Conservation (phyloP, 2,113 vertebrate genomes). For the Indri indri region DNA sequence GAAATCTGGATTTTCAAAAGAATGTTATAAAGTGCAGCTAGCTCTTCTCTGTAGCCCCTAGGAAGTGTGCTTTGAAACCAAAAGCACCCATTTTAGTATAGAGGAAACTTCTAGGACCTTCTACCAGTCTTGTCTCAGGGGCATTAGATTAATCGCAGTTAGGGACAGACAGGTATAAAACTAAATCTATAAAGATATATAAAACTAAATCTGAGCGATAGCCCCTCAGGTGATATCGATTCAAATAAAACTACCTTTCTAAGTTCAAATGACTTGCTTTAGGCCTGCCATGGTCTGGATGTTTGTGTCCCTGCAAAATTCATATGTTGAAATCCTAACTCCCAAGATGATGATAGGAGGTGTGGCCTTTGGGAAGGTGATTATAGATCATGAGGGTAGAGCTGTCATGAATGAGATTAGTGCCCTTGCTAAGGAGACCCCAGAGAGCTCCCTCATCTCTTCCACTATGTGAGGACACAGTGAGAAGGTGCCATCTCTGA, state of each 20-base stretch:
- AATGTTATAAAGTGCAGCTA: neutral
- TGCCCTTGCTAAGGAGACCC: neutral
- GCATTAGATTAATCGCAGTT: accelerated
- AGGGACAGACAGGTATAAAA: neutral
- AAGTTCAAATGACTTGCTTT: neutral
- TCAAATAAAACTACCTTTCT: neutral
- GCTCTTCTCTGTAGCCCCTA: neutral
- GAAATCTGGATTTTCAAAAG: neutral
- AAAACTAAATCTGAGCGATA: neutral
- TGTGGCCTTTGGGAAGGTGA: neutral
- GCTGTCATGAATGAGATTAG: neutral
- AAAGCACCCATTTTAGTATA: accelerated
- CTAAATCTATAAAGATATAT: neutral
- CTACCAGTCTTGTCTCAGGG: neutral
- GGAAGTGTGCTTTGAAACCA: neutral
- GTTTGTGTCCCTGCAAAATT: neutral
- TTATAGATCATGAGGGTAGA: neutral
- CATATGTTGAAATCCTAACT: neutral
- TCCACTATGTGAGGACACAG: neutral
- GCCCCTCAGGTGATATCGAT: neutral
- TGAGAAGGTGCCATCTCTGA: neutral
- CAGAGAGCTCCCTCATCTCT: neutral
- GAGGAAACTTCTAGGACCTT: neutral
- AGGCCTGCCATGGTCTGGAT: neutral
- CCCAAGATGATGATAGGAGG: neutral